Evolutionary conservation across 2,888 invertebrate species (phyloP).

Genomic region (Steinernema scapterisci): DNA sequence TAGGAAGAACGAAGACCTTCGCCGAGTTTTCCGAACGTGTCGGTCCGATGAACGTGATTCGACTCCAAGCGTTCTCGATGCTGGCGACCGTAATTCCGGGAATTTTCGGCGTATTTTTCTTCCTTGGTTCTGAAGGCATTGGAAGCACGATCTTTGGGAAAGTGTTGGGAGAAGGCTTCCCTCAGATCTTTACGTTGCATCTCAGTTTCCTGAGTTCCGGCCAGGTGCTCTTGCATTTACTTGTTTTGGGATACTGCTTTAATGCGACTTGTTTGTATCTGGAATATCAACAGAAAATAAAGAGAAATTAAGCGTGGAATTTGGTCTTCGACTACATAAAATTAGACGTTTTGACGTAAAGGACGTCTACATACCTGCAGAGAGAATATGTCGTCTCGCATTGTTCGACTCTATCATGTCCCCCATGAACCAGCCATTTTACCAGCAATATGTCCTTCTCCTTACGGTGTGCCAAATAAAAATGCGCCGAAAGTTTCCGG

Average conservation of each 20-base stretch:
- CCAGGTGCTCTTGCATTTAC: slow-evolving; percentile 57
- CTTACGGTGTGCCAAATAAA: too few species aligned
- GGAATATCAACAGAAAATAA: slow-evolving; percentile 36
- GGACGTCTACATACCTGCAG: too few species aligned
- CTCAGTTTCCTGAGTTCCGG: slow-evolving; percentile 45
- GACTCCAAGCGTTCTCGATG: slow-evolving; percentile 50
- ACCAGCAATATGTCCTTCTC: too few species aligned
- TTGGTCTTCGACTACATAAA: too few species aligned
- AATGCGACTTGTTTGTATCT: slow-evolving; percentile 60
- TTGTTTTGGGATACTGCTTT: slow-evolving; percentile 63
- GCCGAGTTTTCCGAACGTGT: slow-evolving; percentile 36
- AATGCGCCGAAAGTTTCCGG: too few species aligned
- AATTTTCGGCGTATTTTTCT: slow-evolving; percentile 62
- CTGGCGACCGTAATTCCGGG: slow-evolving; percentile 54
- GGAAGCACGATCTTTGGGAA: slow-evolving; percentile 56
- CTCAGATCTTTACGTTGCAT: slow-evolving; percentile 38
- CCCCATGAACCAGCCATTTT: too few species aligned
- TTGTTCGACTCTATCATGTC: too few species aligned
- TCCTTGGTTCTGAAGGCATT: slow-evolving; percentile 55
- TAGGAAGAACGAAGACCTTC: slow-evolving; percentile 40
- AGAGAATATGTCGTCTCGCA: too few species aligned
- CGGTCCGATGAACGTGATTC: slow-evolving; percentile 46
- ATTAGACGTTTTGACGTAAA: too few species aligned
- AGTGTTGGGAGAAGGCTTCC: slow-evolving; percentile 55
- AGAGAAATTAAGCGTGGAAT: not conserved